Conservation (phyloP, 2,113 vertebrate genomes). For the Odobenus rosmarus region DNA sequence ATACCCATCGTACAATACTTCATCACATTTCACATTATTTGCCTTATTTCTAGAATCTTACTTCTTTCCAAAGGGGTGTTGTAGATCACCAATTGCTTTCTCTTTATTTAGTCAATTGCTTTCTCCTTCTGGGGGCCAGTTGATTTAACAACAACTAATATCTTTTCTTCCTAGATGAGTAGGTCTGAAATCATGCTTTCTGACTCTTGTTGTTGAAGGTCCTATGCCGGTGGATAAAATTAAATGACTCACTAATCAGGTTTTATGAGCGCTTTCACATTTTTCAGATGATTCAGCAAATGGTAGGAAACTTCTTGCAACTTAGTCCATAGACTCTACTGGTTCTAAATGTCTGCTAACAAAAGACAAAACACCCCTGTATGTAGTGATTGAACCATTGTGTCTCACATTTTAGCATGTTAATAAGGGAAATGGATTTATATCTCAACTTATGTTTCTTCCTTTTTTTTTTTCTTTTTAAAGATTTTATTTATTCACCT, state of each 20-base stretch:
- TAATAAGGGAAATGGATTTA: not conserved
- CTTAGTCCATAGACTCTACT: not conserved
- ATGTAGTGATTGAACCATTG: not conserved
- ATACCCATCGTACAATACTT: not conserved
- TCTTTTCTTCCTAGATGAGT: not conserved
- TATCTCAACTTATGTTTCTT: not conserved
- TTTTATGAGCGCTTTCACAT: slow-evolving; percentile 51
- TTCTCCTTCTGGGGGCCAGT: not conserved
- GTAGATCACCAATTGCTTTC: not conserved
- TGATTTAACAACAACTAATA: not conserved
- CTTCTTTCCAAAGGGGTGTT: not conserved
- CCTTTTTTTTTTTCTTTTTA: not conserved
- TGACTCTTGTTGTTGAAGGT: not conserved
- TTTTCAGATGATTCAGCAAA: slow-evolving; percentile 54
- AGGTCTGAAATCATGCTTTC: not conserved
- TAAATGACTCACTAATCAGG: not conserved
- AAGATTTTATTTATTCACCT: too few relatives aligned
- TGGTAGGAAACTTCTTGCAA: not conserved
- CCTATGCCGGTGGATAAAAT: not conserved
- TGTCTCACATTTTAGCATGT: not conserved
- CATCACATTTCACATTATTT: not conserved
- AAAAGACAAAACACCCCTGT: not conserved
- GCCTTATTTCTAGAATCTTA: not conserved
- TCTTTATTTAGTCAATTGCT: not conserved
- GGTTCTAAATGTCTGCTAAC: not conserved